Evolutionary conservation across 2,797 vertebrate genomes (phyloP).

Genomic region (Aldrovandia affinis): DNA sequence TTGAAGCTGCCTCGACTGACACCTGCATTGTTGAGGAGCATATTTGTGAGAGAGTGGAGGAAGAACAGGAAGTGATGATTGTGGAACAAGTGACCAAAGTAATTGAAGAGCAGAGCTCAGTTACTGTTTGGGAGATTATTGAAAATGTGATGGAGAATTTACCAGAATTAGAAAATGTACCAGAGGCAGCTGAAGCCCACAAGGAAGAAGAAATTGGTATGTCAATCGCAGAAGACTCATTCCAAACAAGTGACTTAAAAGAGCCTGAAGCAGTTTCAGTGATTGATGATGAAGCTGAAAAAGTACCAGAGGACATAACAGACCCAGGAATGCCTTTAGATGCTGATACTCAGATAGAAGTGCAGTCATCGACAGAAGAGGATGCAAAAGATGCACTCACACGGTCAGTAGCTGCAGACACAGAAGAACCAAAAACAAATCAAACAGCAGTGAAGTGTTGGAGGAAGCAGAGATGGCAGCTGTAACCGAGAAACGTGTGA

Average conservation of each 20-base stretch:
- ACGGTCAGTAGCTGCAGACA: constrained; percentile 14
- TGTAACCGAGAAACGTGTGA: not conserved
- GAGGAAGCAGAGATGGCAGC: constrained; percentile 20
- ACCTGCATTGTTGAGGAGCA: not conserved
- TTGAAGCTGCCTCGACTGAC: constrained; percentile 41
- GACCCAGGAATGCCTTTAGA: constrained; percentile 23
- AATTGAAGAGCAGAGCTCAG: constrained; percentile 59
- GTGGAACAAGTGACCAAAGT: constrained; percentile 35
- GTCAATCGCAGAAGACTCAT: constrained; percentile 25
- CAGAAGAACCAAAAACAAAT: constrained; percentile 38
- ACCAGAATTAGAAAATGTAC: constrained; percentile 43
- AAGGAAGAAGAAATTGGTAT: constrained; percentile 18
- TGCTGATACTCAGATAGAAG: constrained; percentile 22
- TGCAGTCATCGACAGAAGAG: not conserved
- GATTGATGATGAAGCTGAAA: constrained; percentile 37
- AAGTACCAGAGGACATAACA: constrained; percentile 36
- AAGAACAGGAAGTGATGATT: constrained; percentile 39
- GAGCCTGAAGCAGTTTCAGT: constrained; percentile 30
- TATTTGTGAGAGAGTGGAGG: constrained; percentile 41
- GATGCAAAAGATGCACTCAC: constrained; percentile 2
- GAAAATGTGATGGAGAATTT: constrained; percentile 59
- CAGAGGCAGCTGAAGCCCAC: not conserved
- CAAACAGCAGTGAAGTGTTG: not conserved
- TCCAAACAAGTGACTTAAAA: constrained; percentile 24
- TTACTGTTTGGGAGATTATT: constrained; percentile 67